These are phyloP conservation scores for Gobionotothen gibberifrons DNA, from an alignment of 2,797 vertebrate genomes.

Conservation along the genomic window DNA sequence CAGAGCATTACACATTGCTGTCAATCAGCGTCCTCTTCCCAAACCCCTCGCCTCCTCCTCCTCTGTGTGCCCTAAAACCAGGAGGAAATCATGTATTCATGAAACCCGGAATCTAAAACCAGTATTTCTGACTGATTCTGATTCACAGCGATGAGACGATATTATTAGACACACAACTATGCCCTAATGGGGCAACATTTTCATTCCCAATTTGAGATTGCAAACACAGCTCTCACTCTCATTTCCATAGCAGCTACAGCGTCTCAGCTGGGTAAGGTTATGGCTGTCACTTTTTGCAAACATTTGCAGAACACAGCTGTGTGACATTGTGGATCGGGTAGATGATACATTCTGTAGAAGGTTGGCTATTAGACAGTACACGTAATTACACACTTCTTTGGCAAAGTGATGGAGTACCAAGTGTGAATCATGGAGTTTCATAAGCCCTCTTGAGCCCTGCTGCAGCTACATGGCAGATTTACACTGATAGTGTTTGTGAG, in stretches of 20 bases:
- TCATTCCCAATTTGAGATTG: constrained; percentile 55
- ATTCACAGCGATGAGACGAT: constrained; percentile 66
- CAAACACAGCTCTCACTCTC: constrained; percentile 39
- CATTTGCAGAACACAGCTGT: constrained; percentile 61
- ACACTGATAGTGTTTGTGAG: constrained; percentile 40
- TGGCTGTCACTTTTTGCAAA: constrained; percentile 49
- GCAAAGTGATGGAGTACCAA: constrained; percentile 24
- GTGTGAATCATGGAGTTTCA: constrained; percentile 39
- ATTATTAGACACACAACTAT: constrained; percentile 75
- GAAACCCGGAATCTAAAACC: constrained; percentile 70
- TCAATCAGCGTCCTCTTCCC: constrained; percentile 69
- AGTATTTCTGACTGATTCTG: constrained; percentile 66
- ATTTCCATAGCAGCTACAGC: constrained; percentile 45
- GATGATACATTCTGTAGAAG: constrained; percentile 24
- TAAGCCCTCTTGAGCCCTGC: constrained; percentile 54
- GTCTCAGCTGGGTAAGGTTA: constrained; percentile 26
- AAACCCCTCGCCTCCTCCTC: constrained; percentile 23
- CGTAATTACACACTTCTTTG: constrained; percentile 43
- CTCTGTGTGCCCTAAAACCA: constrained; percentile 57
- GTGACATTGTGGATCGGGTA: constrained; percentile 23
- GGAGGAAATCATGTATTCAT: constrained; percentile 83
- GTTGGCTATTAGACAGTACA: constrained; percentile 20
- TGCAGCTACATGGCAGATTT: constrained; percentile 58
- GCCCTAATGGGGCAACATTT: constrained; percentile 67
- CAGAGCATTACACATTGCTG: constrained; percentile 58